These are phyloP conservation scores for Gymnorhina tibicen DNA, from an alignment of 2,113 vertebrate species.

Conservation along the genomic window DNA sequence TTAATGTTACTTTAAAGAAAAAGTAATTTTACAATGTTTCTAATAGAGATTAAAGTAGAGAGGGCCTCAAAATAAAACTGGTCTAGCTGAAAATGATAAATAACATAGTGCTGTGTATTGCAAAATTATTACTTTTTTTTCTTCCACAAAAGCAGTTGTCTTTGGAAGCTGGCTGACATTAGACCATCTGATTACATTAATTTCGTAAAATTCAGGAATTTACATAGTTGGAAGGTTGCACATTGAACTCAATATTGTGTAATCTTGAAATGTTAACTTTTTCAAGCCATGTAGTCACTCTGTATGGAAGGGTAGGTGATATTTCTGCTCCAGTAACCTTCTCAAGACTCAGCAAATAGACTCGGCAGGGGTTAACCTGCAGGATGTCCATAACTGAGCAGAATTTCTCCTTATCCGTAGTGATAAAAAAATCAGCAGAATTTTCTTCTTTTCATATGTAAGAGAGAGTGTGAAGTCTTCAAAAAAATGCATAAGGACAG, in stretches of 20 bases:
- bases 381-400: constrained; percentile 22
- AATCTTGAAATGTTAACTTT: constrained; percentile 48
- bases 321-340: constrained; percentile 40
- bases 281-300: constrained; percentile 5
- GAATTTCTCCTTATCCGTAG: neutral
- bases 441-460: constrained; percentile 42
- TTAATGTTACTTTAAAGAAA: neutral
- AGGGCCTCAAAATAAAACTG: neutral
- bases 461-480: neutral
- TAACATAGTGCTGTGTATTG: neutral
- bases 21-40: neutral
- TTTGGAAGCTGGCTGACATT: neutral
- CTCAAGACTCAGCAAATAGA: constrained; percentile 39
- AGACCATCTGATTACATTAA: neutral
- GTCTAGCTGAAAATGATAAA: constrained; percentile 4
- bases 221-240: constrained; percentile 6
- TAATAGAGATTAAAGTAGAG: neutral
- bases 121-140: neutral
- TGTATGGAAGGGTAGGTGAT: neutral
- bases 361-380: neutral
- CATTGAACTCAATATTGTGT: neutral
- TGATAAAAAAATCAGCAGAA: constrained; percentile 35
- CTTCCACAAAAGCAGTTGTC: neutral
- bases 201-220: neutral
- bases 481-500: constrained; percentile 26